These are phyloP conservation scores for Mesopsocus fuscifrons DNA, from an alignment of 2,888 invertebrate species.

Conservation along the genomic window DNA sequence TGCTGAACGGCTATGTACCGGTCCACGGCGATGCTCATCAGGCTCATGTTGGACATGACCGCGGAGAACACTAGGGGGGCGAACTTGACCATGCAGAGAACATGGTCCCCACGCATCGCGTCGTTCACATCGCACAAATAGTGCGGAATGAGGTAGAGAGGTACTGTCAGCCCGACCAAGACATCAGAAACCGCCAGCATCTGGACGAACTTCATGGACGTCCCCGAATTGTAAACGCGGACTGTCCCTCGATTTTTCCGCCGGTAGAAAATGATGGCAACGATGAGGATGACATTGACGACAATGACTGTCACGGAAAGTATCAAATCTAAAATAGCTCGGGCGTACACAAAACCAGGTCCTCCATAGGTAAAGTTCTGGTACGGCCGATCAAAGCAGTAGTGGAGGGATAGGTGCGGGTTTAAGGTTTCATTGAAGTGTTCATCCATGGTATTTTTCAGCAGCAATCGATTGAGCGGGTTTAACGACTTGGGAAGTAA, in stretches of 20 bases:
- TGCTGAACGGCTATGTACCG: slow-evolving; percentile 11
- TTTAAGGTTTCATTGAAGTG: background rate
- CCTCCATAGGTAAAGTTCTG: background rate
- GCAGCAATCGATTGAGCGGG: no score
- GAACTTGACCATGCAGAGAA: slow-evolving; percentile 12
- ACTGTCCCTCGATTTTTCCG: background rate
- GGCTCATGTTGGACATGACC: slow-evolving; percentile 11
- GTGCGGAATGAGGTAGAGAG: slow-evolving; percentile 13
- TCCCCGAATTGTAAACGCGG: slow-evolving; percentile 1
- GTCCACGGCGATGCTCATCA: slow-evolving; percentile 12
- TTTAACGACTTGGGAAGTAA: no score
- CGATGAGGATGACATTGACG: background rate
- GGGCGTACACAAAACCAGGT: background rate
- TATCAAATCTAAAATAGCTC: background rate
- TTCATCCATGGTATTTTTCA: background rate
- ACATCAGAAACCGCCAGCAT: slow-evolving; percentile 13
- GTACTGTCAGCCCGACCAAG: slow-evolving; percentile 12
- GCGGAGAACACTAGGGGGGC: slow-evolving; percentile 9
- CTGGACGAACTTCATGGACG: slow-evolving; percentile 12
- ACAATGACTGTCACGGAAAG: background rate
- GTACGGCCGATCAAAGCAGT: slow-evolving; percentile 6
- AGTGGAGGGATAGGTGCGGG: background rate
- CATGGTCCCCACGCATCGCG: background rate
- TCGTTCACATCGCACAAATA: slow-evolving; percentile 13
- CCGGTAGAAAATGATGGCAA: background rate